These are phyloP conservation scores for Diogma glabrata DNA, from an alignment of 2,888 invertebrate species.

Conservation along the genomic window DNA sequence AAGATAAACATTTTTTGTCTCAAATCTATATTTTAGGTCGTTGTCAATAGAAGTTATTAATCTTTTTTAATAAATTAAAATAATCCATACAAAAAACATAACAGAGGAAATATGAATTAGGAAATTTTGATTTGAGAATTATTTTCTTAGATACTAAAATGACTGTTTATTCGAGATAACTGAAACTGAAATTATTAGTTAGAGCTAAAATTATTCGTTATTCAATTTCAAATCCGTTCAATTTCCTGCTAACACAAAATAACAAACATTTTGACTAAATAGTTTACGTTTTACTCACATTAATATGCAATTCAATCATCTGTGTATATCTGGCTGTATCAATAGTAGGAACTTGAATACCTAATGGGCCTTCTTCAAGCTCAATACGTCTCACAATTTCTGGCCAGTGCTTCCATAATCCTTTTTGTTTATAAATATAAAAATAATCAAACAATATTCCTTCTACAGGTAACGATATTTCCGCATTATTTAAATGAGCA, in stretches of 20 bases:
- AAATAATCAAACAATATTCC: conserved; percentile 70
- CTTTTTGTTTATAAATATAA: conserved; percentile 71
- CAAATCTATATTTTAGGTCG: too few species aligned
- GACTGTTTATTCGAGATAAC: too few species aligned
- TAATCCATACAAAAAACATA: too few species aligned
- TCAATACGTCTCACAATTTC: conserved; percentile 55
- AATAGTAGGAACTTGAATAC: conserved; percentile 59
- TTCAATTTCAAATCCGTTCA: not conserved
- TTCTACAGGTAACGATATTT: conserved; percentile 64
- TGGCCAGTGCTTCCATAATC: conserved; percentile 78
- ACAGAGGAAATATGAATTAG: too few species aligned
- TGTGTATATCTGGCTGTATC: conserved; percentile 73
- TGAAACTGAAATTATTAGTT: not conserved
- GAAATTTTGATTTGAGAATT: too few species aligned
- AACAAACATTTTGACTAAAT: not conserved
- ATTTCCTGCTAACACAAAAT: too few species aligned
- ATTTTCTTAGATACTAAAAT: too few species aligned
- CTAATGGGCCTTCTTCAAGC: conserved; percentile 41
- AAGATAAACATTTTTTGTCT: too few species aligned
- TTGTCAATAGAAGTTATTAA: too few species aligned
- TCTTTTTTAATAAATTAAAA: too few species aligned
- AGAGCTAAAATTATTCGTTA: not conserved
- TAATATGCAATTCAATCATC: conserved; percentile 64
- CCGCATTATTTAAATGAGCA: conserved; percentile 49
- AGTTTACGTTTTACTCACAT: conserved; percentile 26